Evolutionary conservation across 2,888 invertebrate genomes (phyloP).

Genomic region (Oxyteleia sp.): DNA sequence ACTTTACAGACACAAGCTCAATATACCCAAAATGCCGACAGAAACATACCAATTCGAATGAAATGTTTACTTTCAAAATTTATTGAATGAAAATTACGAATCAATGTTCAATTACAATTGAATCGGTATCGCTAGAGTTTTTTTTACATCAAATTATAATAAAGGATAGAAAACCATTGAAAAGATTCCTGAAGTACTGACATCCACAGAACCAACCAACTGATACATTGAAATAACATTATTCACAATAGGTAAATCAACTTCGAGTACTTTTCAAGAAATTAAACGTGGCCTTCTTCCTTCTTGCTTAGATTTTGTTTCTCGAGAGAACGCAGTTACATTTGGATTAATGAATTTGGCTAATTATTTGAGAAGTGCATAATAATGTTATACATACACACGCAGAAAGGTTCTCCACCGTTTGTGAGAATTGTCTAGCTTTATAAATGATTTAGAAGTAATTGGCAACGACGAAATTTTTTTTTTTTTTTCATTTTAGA

Average conservation of each 20-base stretch:
- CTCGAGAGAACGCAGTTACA: slow-evolving; percentile 54
- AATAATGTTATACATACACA: slow-evolving; percentile 63
- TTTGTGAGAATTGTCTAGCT: slow-evolving; percentile 43
- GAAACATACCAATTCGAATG: slow-evolving; percentile 44
- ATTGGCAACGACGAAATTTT: slow-evolving; percentile 66
- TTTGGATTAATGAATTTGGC: slow-evolving; percentile 39
- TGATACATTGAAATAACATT: slow-evolving; percentile 14
- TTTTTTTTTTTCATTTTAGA: slow-evolving; percentile 31
- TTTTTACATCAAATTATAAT: slow-evolving; percentile 49
- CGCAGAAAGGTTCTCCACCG: slow-evolving; percentile 49
- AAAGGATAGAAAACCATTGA: slow-evolving; percentile 29
- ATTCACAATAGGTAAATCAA: slow-evolving; percentile 30
- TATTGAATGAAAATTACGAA: slow-evolving; percentile 63
- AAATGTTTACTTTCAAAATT: slow-evolving; percentile 65
- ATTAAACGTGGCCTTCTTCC: background rate
- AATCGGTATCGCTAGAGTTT: slow-evolving; percentile 56
- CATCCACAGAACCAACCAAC: slow-evolving; percentile 22
- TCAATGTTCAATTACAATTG: slow-evolving; percentile 55
- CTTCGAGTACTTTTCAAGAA: slow-evolving; percentile 21
- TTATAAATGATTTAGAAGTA: slow-evolving; percentile 63
- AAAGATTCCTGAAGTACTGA: slow-evolving; percentile 17
- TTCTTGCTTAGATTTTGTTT: slow-evolving; percentile 22
- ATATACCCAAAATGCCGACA: too few relatives aligned
- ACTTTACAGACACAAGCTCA: too few relatives aligned
- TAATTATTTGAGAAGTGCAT: slow-evolving; percentile 58